Evolutionary conservation across 2,888 invertebrate genomes (phyloP), one percentile per base, ranked within the genome.

Genomic region (Diarsia rubi): DNA sequence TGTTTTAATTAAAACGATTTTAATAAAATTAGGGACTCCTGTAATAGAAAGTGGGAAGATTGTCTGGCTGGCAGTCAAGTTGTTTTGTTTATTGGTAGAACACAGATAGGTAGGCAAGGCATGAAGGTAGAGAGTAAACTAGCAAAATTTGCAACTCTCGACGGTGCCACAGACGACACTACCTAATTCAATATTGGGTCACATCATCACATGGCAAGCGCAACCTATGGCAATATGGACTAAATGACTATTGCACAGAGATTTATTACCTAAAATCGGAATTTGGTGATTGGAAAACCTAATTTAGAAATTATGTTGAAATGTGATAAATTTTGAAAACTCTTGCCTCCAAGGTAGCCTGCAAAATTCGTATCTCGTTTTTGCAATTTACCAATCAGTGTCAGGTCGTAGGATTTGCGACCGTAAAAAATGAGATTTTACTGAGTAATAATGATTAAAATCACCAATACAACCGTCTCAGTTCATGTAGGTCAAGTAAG

Each of bases 1-100:
- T n/a, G 59, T 59, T 77, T 64, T 52, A 45, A 78, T 60, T 59
- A 72, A 21, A 78, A 59, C 19, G 31, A 71, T 45, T 49, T 64
- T 37, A 52, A 45, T 65, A 19, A 49, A 71, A 45, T 57, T 8
- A 42, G 47, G 12, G 27, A 16, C 19, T 47, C 45, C 9, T 52
- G 1, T 49, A 44, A 42, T 59, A 49, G 5, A 60, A 37, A 12
- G 11, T 5, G 31, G 11, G 27, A 31, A 66, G 8, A 66, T 54
- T 66, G 42, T 6, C 14, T 67, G 37, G 12, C 5, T 67, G 52
- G 4, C 5, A 19, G 44, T 67, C 19, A 8, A 21, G 6, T 37
- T 16, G 27, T 52, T 63, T 49, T 74, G 49, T 52, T 62, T n/a
- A 42, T n/a, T 62, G 14, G n/a, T 60, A 42, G 14, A 1, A 62